Conservation (phyloP, 1,140 invertebrate species). For the Meloidogyne floridensis region DNA sequence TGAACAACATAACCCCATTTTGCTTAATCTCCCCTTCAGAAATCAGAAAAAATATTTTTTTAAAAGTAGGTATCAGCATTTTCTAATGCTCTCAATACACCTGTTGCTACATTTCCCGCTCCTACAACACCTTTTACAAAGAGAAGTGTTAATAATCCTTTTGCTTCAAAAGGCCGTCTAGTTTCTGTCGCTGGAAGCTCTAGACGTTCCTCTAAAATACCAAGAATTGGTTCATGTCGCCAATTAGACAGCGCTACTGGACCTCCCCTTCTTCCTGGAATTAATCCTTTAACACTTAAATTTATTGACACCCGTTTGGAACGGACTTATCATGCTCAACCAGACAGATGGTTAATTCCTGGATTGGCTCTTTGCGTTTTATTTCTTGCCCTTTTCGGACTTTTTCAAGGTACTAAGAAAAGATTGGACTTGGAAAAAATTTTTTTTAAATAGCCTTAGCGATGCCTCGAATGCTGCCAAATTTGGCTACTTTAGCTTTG, state of each 20-base stretch:
- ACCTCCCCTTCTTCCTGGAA: conserved; percentile 28
- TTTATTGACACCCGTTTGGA: conserved; percentile 47
- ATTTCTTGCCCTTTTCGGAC: conserved; percentile 60
- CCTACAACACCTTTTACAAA: not conserved
- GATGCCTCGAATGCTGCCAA: conserved; percentile 54
- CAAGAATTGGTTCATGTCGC: not conserved
- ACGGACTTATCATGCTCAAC: conserved; percentile 52
- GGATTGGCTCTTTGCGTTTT: conserved; percentile 60
- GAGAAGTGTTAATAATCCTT: not conserved
- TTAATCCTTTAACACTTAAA: conserved; percentile 39
- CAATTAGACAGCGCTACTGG: not conserved
- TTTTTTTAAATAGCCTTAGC: conserved; percentile 25
- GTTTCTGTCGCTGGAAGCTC: not conserved
- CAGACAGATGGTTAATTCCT: conserved; percentile 65
- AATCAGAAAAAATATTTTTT: not conserved
- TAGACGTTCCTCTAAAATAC: not conserved
- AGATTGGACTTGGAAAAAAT: not conserved
- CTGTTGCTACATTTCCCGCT: not conserved
- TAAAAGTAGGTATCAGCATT: conserved; percentile 13
- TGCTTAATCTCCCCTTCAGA: too few species aligned
- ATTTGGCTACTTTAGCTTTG: conserved; percentile 52
- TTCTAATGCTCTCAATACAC: conserved; percentile 10
- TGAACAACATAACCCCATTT: too few species aligned
- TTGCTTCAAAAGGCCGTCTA: not conserved
- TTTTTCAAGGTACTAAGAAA: conserved; percentile 49